These are phyloP conservation scores for Cossypha niveicapilla DNA, from an alignment of 2,797 vertebrate genomes.

Conservation along the genomic window DNA sequence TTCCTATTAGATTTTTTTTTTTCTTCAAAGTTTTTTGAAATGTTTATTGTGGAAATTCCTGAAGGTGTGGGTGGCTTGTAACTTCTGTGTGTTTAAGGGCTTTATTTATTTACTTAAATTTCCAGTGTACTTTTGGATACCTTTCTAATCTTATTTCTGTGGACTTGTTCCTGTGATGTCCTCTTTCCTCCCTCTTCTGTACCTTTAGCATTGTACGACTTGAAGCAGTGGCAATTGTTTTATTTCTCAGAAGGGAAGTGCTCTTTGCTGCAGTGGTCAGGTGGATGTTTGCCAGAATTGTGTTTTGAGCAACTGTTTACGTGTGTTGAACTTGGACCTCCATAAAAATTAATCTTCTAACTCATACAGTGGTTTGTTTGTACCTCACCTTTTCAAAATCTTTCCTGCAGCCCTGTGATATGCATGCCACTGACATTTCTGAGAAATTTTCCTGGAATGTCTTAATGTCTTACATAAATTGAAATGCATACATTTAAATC, in stretches of 20 bases:
- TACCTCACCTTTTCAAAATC: not conserved
- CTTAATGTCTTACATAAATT: not conserved
- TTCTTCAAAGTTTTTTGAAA: not conserved
- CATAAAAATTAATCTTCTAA: not conserved
- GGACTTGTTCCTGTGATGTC: not conserved
- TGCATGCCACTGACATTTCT: not conserved
- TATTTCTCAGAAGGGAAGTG: constrained; percentile 2
- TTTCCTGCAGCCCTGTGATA: fast-evolving
- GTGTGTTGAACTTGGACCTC: not conserved
- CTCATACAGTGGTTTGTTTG: not conserved
- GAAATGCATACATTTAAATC: not conserved
- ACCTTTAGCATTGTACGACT: not conserved
- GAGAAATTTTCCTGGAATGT: not conserved
- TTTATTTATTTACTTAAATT: constrained; percentile 7
- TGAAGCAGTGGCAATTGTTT: not conserved
- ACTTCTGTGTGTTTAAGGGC: not conserved
- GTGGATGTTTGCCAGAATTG: constrained; percentile 24
- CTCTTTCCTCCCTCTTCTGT: not conserved
- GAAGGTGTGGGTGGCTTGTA: not conserved
- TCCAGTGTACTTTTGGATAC: not conserved
- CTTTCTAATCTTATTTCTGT: not conserved
- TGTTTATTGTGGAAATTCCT: not conserved
- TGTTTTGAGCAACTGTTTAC: constrained; percentile 11
- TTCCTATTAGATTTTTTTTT: not conserved
- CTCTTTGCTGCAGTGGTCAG: not conserved